phyloP scores from a whole-genome alignment of 2,888 invertebrate species.

The Alsophila aescularia region DNA sequence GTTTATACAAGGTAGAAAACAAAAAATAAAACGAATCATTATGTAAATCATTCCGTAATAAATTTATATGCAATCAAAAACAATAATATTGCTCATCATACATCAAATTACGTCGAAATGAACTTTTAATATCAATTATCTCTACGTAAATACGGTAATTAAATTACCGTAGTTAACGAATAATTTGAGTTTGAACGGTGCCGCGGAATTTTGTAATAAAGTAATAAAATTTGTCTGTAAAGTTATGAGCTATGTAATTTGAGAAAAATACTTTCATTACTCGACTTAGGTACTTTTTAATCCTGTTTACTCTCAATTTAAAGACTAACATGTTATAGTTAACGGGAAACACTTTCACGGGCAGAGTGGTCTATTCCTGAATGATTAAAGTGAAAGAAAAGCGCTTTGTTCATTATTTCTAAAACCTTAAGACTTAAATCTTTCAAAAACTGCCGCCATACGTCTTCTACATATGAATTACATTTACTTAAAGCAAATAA shows the following conservation, averaged over 20 bases:
- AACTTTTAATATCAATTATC: conserved; percentile 41
- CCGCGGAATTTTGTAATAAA: conserved; percentile 41
- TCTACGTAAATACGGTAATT: conserved; percentile 33
- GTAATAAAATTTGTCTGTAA: conserved; percentile 36
- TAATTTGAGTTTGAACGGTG: conserved; percentile 42
- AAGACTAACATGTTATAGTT: too few relatives aligned
- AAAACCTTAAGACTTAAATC: conserved; percentile 12
- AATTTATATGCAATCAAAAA: conserved; percentile 37
- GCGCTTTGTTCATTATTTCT: too few relatives aligned
- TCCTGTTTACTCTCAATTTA: too few relatives aligned
- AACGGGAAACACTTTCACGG: too few relatives aligned
- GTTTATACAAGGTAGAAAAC: background rate
- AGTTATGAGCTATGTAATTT: conserved; percentile 10
- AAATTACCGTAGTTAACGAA: conserved; percentile 42
- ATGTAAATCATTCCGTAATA: conserved; percentile 31
- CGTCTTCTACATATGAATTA: too few relatives aligned
- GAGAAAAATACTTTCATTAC: background rate
- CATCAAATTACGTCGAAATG: conserved; percentile 37
- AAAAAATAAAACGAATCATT: conserved; percentile 17
- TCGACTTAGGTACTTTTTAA: too few relatives aligned
- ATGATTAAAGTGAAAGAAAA: too few relatives aligned
- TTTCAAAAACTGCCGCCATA: conserved; percentile 8
- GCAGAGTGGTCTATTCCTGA: too few relatives aligned
- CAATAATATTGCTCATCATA: conserved; percentile 31
- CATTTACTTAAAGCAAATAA: conserved; percentile 16